Conservation (phyloP, 2,888 invertebrate species). For the Fabriciana adippe region DNA sequence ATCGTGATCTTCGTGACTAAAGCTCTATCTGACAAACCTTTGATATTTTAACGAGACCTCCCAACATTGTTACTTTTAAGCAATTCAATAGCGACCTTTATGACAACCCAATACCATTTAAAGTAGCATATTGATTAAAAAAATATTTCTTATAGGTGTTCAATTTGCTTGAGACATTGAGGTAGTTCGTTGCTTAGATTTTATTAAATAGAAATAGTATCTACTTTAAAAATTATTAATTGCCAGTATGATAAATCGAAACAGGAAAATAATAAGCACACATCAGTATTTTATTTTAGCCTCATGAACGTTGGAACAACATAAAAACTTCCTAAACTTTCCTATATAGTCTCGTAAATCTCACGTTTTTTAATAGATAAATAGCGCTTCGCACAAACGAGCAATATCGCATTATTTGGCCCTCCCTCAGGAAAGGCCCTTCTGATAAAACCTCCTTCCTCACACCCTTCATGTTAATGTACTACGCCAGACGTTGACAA, state of each 20-base stretch:
- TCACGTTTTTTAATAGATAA: slow-evolving; percentile 82
- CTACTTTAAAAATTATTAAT: too few relatives aligned
- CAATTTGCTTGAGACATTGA: too few relatives aligned
- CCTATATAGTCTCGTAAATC: slow-evolving; percentile 76
- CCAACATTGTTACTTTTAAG: slow-evolving; percentile 33
- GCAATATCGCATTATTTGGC: slow-evolving; percentile 82
- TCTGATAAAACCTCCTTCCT: slow-evolving; percentile 80
- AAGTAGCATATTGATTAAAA: not conserved
- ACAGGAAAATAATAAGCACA: slow-evolving; percentile 61
- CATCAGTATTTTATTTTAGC: slow-evolving; percentile 78
- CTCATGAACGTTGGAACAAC: slow-evolving; percentile 67
- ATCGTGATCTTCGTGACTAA: slow-evolving; percentile 52
- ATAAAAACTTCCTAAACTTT: slow-evolving; percentile 79
- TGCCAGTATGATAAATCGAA: slow-evolving; percentile 29
- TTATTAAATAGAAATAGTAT: too few relatives aligned
- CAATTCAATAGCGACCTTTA: slow-evolving; percentile 31
- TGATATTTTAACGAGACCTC: slow-evolving; percentile 39
- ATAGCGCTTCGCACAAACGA: slow-evolving; percentile 82
- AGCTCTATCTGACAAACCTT: slow-evolving; percentile 47
- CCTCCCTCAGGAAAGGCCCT: slow-evolving; percentile 82
- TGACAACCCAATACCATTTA: slow-evolving; percentile 11
- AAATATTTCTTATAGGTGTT: too few relatives aligned
- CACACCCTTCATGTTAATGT: slow-evolving; percentile 81
- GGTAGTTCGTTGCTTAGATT: too few relatives aligned
- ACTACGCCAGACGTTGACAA: slow-evolving; percentile 81